Base-by-base conservation (phyloP, 2,113 vertebrate genomes). In the Polypterus bichir region DNA sequence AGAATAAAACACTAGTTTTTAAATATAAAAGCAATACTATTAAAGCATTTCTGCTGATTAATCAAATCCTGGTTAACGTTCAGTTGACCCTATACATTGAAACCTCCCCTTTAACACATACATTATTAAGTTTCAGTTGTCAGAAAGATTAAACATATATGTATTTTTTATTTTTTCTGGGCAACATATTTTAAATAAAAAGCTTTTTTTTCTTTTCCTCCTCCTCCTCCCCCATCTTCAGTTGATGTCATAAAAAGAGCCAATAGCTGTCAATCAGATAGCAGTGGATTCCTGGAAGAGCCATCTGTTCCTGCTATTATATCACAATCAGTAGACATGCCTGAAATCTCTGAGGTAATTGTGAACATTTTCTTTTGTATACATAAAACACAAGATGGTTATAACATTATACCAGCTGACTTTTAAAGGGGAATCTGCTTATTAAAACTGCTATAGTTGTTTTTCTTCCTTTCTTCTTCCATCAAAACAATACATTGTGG, bases 231-330 rank as follows among this genome's bases (percentile, higher is more conserved):
- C 27, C 27, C 27, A 27, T 2, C 27, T 27, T 27, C 27, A 5
- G 60, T 53, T 7, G 47, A 49, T 47, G 45, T 80, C 6, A 56
- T 84, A 57, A 81, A 76, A 64, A 80, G 86, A 75, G 79, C 80
- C 51, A 89, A 82, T 68, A 92, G 88, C 71, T 79, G 80, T 71
- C 89, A 88, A 64, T 89, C 89, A 45, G 89, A 91, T 69, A 90
- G 84, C 76, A 87, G 86, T 9, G 88, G 86, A 1, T 91, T 91
- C 73, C 68, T 79, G 64, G 89, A 92, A 59, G 89, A 92, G 11
- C 75, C 80, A 0, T 65, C 62, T 0, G 76, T 90, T 6, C 74
- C 76, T 1, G 53, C 57, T 1, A 54, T 70, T 60, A 60, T 66
- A 45, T 83, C 82, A 68, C 70, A 68, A 57, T 51, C 57, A 4